Conservation (phyloP, 2,113 vertebrate species). For the Prunella himalayana region DNA sequence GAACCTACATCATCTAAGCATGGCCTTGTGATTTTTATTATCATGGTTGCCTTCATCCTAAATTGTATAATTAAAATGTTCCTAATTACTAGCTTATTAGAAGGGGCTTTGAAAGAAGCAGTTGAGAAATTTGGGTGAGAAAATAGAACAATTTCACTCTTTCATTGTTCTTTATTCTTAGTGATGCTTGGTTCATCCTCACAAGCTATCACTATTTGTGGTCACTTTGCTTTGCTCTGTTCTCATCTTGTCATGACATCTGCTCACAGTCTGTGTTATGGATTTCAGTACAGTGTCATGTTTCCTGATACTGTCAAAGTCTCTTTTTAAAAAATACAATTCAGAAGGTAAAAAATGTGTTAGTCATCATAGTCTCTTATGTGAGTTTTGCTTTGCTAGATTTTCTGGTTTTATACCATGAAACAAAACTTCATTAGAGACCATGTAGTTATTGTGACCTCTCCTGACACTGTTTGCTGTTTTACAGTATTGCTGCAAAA, state of each 20-base stretch:
- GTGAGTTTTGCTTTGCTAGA: constrained; percentile 2
- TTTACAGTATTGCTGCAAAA: neutral
- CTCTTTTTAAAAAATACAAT: neutral
- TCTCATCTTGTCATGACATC: neutral
- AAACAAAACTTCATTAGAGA: neutral
- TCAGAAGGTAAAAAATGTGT: neutral
- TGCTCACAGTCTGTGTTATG: neutral
- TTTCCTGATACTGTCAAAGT: neutral
- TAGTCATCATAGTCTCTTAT: neutral
- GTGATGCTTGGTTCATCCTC: neutral
- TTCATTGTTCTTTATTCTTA: neutral
- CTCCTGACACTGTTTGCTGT: neutral
- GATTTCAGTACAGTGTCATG: neutral
- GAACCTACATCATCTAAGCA: neutral
- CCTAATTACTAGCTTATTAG: neutral
- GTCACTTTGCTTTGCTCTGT: neutral
- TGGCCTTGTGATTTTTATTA: neutral
- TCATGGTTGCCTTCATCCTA: neutral
- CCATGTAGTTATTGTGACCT: neutral
- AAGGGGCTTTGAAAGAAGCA: neutral
- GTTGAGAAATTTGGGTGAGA: neutral
- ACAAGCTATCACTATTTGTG: neutral
- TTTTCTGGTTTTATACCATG: neutral
- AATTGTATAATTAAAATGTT: neutral
- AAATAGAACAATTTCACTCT: neutral